Conservation (phyloP, 2,113 vertebrate species). For the Vulpes ferrilata region DNA sequence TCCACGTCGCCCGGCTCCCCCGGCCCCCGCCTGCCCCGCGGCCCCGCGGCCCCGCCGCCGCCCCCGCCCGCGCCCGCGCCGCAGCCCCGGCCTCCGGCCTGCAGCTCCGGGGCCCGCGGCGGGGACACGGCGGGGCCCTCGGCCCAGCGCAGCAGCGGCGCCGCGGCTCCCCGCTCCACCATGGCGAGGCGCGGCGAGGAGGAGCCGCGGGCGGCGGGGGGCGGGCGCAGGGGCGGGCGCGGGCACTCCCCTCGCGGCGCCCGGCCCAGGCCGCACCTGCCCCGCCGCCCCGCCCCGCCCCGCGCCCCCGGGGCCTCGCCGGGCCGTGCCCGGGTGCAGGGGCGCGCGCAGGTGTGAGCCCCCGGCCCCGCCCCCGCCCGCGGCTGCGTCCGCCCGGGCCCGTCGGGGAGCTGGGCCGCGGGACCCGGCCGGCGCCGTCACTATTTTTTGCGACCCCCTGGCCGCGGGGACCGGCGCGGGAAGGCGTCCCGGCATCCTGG, state of each 20-base stretch:
- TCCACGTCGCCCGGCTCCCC: slow-evolving; percentile 89
- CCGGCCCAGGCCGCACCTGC: background rate
- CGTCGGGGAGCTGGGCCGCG: background rate
- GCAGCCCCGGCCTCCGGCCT: slow-evolving; percentile 73
- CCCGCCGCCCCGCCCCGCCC: background rate
- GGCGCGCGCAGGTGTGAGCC: no score
- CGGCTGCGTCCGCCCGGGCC: background rate
- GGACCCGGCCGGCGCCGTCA: background rate
- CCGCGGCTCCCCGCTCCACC: slow-evolving; percentile 94
- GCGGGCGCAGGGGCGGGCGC: slow-evolving; percentile 63
- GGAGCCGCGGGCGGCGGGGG: slow-evolving; percentile 62
- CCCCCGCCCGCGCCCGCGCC: slow-evolving; percentile 74
- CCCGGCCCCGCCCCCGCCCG: background rate
- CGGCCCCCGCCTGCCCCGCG: slow-evolving; percentile 81
- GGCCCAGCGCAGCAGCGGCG: slow-evolving; percentile 96
- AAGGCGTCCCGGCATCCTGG: slow-evolving; percentile 64
- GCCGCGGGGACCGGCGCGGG: background rate
- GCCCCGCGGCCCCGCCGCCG: slow-evolving; percentile 62
- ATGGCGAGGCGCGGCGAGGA: slow-evolving; percentile 84
- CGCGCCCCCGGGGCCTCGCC: no score
- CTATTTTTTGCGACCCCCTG: background rate
- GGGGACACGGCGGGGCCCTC: slow-evolving; percentile 91
- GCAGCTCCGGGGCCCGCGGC: slow-evolving; percentile 80
- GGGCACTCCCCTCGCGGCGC: slow-evolving; percentile 2
- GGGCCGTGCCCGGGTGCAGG: no score